Conservation (phyloP, 2,113 vertebrate genomes). For the Sylvia atricapilla region DNA sequence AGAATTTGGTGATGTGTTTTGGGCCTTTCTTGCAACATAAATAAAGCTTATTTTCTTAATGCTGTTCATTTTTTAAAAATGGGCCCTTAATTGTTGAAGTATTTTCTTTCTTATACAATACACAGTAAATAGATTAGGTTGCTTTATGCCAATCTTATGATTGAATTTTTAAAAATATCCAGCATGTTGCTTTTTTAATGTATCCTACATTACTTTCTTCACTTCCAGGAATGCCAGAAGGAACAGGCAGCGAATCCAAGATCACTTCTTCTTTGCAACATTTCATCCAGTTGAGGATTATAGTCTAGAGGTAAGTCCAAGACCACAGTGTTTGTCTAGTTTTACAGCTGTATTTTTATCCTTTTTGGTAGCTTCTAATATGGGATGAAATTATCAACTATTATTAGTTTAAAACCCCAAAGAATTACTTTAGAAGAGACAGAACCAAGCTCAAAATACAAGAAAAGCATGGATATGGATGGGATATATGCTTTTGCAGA, state of each 20-base stretch:
- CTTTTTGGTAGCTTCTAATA: not conserved
- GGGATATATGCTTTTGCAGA: not conserved
- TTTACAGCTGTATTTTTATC: not conserved
- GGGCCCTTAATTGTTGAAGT: not conserved
- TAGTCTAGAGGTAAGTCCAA: slow-evolving; percentile 80
- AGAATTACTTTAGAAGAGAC: not conserved
- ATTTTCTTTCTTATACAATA: not conserved
- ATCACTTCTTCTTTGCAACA: slow-evolving; percentile 91
- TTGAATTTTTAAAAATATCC: not conserved
- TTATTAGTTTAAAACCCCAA: not conserved
- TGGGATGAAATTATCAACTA: not conserved
- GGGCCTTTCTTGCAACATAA: not conserved
- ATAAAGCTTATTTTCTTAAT: not conserved
- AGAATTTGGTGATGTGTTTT: not conserved
- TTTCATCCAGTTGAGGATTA: slow-evolving; percentile 88
- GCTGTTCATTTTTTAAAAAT: not conserved
- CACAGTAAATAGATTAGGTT: not conserved
- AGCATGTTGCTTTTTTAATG: accelerated
- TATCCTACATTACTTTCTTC: not conserved
- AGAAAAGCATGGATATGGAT: not conserved
- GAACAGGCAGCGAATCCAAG: slow-evolving; percentile 93
- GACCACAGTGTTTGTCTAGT: not conserved
- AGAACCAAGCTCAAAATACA: not conserved
- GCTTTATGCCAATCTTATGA: not conserved
- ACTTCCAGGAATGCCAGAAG: slow-evolving; percentile 84